Conservation (phyloP, 2,797 vertebrate genomes). For the Spizella passerina region DNA sequence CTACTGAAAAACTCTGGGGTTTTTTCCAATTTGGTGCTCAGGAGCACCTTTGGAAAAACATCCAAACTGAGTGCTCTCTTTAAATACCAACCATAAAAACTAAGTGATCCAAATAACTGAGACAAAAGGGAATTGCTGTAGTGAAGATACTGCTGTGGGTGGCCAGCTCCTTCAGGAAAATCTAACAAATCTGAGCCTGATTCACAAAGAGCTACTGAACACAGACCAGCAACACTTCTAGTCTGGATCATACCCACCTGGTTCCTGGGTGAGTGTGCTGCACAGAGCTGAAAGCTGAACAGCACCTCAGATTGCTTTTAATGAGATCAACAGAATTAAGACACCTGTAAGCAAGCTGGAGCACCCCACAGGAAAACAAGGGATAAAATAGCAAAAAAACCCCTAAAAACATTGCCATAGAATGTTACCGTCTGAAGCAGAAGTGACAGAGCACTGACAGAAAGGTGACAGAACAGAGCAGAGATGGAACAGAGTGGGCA, state of each 20-base stretch:
- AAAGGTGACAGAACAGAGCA: background rate
- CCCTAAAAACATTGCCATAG: fast-evolving
- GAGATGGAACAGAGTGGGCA: background rate
- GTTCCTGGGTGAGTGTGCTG: background rate
- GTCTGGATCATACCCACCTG: background rate
- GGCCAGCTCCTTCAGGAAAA: background rate
- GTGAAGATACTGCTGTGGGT: background rate
- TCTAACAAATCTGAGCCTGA: background rate
- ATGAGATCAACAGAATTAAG: background rate
- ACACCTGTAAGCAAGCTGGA: background rate
- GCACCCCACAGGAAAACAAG: background rate
- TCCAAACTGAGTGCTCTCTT: background rate
- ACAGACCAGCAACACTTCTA: background rate
- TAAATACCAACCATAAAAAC: background rate
- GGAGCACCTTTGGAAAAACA: background rate
- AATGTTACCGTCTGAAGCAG: background rate
- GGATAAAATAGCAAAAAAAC: background rate
- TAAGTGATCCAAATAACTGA: background rate
- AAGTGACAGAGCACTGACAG: background rate
- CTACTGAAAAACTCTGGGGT: fast-evolving
- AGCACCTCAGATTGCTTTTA: background rate
- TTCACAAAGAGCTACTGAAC: background rate
- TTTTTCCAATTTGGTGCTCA: background rate
- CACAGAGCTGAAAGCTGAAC: background rate
- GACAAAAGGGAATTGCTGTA: background rate